Evolutionary conservation across 2,797 vertebrate genomes (phyloP), one percentile per base, ranked within the genome.

Genomic region (Helostoma temminkii): DNA sequence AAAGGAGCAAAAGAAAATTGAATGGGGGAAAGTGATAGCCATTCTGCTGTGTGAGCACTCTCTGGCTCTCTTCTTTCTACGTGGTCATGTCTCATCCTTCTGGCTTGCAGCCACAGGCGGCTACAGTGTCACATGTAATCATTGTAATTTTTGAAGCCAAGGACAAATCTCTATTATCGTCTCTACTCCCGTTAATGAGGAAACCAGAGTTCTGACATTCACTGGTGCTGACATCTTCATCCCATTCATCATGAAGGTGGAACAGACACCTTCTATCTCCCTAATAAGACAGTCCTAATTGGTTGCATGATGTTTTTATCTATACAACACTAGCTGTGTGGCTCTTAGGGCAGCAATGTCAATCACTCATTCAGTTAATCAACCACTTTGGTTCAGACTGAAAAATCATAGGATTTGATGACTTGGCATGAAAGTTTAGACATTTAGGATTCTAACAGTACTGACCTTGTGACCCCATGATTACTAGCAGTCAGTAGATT

Each of bases 91-190:
- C 63, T 80, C 7, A 62, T 81, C 68, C 60, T 48, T 45, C 57
- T 86, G 87, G 86, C 83, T 37, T 16, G n/a, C 48, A 49, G 80
- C 84, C 86, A 75, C 2, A 5, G 53, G 55, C 30, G 30, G 48
- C 80, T 87, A 74, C 54, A 22, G 48, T 85, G 78, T 86, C 86
- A 78, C 71, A 82, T 75, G 42, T 60, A 66, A 69, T 89, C 80
- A 74, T 83, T 76, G 85, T 86, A 73, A 83, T 78, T 76, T n/a
- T 81, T 58, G 49, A 69, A 76, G 78, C 69, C 74, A 83, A 86
- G 86, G 86, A 89, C 70, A 49, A 71, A 68, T 65, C 50, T 45
- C 59, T 73, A 48, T 81, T 74, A 79, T 85, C 59, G 63, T 41
- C 65, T 52, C 74, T 67, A 59, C 14, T 54, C 55, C 43, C 41